Evolutionary conservation across 1,140 invertebrate genomes (phyloP), one percentile per base, ranked within the genome.

Genomic region (Hycleus cichorii): DNA sequence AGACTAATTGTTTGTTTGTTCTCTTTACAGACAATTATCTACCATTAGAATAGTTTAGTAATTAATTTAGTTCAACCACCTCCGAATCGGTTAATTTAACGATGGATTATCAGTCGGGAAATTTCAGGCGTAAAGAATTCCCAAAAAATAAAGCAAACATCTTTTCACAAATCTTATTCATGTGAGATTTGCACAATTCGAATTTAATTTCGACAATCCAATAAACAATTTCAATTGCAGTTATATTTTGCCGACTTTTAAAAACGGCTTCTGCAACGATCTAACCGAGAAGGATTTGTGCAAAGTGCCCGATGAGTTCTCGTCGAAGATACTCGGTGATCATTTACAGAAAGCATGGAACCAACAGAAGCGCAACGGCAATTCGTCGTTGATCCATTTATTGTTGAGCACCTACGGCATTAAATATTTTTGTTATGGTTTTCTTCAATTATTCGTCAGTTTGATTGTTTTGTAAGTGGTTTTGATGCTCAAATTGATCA

Each of bases 361-460:
- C 45, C 60, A 65, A 40, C 12, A 52, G 12, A 18, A 52, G 12
- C 56, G 12, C 18, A 67, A 64, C 4, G 70, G 57, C 61, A 74
- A 75, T 47, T 81, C 82, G 3, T 83, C 79, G 60, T 67, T 85
- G 25, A 40, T 78, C 7, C 73, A 74, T 60, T 77, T 79, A 27
- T 68, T 85, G n/a, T 61, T 76, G 3, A 77, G 69, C 61, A 76
- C 76, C 11, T 85, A 83, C 64, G 81, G 82, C 3, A 44, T 59
- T 4, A 65, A 73, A 24, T 72, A 81, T 39, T 55, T 81, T 26
- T 57, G 78, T 0, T 75, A 79, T 44, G 82, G 82, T 9, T 12
- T 83, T 39, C 39, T 76, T 6, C 69, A 79, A 44, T 76, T 76
- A 2, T 40, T 81, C 7, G 66, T 76, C 46, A 82, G 83, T 67